A percentile compares a stretch with the other conserved stretches of the same genome.
These are phyloP conservation scores for Lycodopsis pacificus DNA, from an alignment of 2,797 vertebrate genomes.

Conservation along the genomic window DNA sequence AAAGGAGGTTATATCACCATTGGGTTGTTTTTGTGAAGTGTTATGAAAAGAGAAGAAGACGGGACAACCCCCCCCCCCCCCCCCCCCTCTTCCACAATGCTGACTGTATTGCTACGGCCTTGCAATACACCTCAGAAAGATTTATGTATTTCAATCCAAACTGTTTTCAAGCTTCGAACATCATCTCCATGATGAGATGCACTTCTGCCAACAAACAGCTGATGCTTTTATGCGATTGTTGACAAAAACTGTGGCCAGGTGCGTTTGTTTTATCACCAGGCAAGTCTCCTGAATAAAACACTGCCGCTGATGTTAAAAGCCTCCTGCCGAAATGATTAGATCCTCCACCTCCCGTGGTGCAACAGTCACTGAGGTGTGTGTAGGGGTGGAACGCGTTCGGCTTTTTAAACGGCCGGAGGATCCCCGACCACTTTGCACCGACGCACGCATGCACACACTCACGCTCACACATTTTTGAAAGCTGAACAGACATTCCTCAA, in stretches of 20 bases:
- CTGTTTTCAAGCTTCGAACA: background rate
- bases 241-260: constrained; percentile 4
- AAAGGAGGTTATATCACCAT: background rate
- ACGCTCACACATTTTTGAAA: constrained; percentile 19
- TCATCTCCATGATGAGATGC: constrained; percentile 5
- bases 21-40: background rate
- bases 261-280: constrained; percentile 53
- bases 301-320: constrained; percentile 62
- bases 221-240: constrained; percentile 26
- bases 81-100: background rate
- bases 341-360: constrained; percentile 57
- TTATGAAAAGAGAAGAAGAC: background rate
- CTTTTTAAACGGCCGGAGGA: constrained; percentile 55
- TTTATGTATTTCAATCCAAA: background rate
- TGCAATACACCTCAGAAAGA: background rate
- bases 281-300: constrained; percentile 66
- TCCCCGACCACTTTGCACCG: constrained; percentile 40
- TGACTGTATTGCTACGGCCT: background rate
- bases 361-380: constrained; percentile 52
- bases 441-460: background rate
- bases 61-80: background rate
- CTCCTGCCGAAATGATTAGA: constrained; percentile 75
- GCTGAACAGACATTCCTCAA: constrained; percentile 48
- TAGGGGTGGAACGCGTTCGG: constrained; percentile 31
- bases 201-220: constrained; percentile 21